Evolutionary conservation across 2,797 vertebrate genomes (phyloP).

Genomic region (Dendrocincla tyrannina): DNA sequence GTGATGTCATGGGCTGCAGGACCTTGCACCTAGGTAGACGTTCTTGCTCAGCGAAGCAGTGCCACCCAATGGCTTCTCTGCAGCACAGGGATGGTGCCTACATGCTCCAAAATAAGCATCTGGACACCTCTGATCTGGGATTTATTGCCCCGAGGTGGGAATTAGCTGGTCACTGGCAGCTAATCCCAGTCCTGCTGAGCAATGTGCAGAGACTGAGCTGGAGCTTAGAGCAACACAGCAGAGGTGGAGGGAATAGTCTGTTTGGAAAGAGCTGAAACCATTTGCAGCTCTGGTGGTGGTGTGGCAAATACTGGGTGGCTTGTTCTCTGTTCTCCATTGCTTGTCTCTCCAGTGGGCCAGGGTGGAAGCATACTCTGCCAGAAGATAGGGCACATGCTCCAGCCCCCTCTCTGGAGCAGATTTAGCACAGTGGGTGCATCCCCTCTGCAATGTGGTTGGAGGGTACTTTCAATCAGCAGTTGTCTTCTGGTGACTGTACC

Average conservation of each 20-base stretch:
- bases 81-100: background rate
- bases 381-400: background rate
- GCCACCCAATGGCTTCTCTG: constrained; percentile 60
- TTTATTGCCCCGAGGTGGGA: background rate
- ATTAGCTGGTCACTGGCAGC: background rate
- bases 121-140: background rate
- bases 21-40: background rate
- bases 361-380: background rate
- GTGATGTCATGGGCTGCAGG: constrained; percentile 9
- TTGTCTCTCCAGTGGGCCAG: background rate
- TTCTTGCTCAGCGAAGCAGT: constrained; percentile 24
- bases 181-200: background rate
- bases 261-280: background rate
- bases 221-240: background rate
- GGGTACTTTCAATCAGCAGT: background rate
- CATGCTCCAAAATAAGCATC: background rate
- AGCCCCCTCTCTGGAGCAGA: background rate
- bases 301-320: background rate
- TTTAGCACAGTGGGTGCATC: background rate
- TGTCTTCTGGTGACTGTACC: background rate
- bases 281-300: background rate
- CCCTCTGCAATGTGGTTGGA: background rate
- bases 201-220: background rate
- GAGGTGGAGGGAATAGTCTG: background rate
- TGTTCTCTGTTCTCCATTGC: background rate